A percentile compares a stretch with the other conserved stretches of the same genome.
phyloP scores from a whole-genome alignment of 2,888 invertebrate species.

The Vesta saturnalis region DNA sequence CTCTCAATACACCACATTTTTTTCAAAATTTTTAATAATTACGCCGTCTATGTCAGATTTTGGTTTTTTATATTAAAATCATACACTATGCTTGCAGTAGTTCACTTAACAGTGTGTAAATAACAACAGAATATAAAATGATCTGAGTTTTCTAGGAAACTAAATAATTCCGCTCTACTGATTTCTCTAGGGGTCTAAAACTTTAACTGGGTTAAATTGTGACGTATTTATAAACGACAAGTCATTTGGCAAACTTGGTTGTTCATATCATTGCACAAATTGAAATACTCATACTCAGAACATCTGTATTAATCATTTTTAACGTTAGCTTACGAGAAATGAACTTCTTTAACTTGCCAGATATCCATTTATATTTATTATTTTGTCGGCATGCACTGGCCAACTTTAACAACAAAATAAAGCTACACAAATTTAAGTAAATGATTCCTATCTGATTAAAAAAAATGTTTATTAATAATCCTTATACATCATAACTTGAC shows the following conservation, averaged over 20 bases:
- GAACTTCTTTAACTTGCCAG: constrained; percentile 32
- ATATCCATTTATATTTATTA: constrained; percentile 32
- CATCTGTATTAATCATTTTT: constrained; percentile 35
- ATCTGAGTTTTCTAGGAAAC: constrained; percentile 24
- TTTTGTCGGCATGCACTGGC: constrained; percentile 7
- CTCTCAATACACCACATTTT: constrained; percentile 14
- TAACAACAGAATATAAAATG: constrained; percentile 9
- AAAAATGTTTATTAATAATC: no score
- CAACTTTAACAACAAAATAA: background rate
- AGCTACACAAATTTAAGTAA: no score
- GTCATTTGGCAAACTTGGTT: constrained; percentile 35
- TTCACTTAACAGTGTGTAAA: background rate
- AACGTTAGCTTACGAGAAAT: constrained; percentile 27
- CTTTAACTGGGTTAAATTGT: constrained; percentile 38
- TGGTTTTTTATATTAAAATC: background rate
- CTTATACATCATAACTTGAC: no score
- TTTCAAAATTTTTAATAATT: constrained; percentile 21
- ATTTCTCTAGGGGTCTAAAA: constrained; percentile 26
- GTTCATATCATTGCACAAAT: constrained; percentile 37
- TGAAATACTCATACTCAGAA: constrained; percentile 32
- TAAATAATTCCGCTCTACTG: constrained; percentile 24
- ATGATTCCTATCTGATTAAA: no score
- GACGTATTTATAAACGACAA: constrained; percentile 31
- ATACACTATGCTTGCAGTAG: background rate
- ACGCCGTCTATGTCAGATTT: background rate